Evolutionary conservation across 1,140 invertebrate species (phyloP).

Genomic region (Homalodisca vitripennis): DNA sequence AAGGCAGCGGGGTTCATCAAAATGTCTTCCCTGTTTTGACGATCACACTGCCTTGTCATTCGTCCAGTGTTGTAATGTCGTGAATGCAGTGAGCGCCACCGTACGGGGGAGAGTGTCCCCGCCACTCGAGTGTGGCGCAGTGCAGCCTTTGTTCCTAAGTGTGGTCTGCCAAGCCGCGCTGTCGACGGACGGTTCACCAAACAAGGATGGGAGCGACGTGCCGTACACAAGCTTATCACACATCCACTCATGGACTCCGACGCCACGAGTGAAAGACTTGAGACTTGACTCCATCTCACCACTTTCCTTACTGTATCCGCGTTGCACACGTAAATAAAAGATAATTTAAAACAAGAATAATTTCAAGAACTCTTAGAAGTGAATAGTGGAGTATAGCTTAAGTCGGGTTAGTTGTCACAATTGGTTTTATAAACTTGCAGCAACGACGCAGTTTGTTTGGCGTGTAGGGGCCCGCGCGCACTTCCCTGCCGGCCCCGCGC

Average conservation of each 20-base stretch:
- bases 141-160: slow-evolving; percentile 10
- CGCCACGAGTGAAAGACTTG: slow-evolving; percentile 32
- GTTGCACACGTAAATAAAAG: slow-evolving; percentile 30
- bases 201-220: slow-evolving; percentile 32
- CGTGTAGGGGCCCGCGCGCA: slow-evolving; percentile 25
- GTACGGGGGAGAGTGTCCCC: neutral
- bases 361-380: slow-evolving; percentile 34
- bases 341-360: slow-evolving; percentile 31
- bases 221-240: slow-evolving; percentile 29
- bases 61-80: no score
- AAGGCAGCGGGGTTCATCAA: slow-evolving; percentile 3
- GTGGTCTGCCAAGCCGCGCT: slow-evolving; percentile 7
- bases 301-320: slow-evolving; percentile 29
- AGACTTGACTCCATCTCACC: neutral
- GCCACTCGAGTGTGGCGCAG: neutral
- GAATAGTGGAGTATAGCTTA: slow-evolving; percentile 36
- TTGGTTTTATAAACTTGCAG: slow-evolving; percentile 37
- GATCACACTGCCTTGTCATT: neutral
- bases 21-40: slow-evolving; percentile 21
- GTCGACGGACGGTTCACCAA: slow-evolving; percentile 4
- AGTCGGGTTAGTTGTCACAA: slow-evolving; percentile 37
- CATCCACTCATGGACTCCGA: slow-evolving; percentile 29
- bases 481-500: slow-evolving; percentile 35
- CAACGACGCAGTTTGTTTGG: slow-evolving; percentile 38
- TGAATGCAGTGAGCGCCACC: no score